Percentiles rank a stretch among this genome's conserved stretches.
phyloP scores from a whole-genome alignment of 2,797 vertebrate species.

The Lithobates pipiens region DNA sequence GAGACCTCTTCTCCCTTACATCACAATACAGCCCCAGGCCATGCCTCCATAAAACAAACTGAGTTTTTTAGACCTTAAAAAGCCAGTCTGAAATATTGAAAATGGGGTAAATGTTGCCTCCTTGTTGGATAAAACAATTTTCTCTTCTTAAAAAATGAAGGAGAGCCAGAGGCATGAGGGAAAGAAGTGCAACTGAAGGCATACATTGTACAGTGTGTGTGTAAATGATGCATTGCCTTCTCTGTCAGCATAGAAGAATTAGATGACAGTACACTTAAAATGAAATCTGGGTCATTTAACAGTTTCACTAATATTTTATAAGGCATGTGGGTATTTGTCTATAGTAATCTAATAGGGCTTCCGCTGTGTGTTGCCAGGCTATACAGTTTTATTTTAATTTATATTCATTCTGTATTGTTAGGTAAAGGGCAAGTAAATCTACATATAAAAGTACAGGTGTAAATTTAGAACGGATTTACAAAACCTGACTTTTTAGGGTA shows the following conservation, averaged over 20 bases:
- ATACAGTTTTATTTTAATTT: slow-evolving; percentile 10
- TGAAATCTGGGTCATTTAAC: slow-evolving; percentile 69
- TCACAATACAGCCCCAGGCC: slow-evolving; percentile 80
- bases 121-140: slow-evolving; percentile 69
- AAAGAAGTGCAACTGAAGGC: slow-evolving; percentile 62
- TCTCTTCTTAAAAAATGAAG: slow-evolving; percentile 65
- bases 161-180: slow-evolving; percentile 62
- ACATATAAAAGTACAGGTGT: no score
- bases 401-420: neutral
- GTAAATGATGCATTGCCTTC: slow-evolving; percentile 44
- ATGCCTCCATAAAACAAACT: slow-evolving; percentile 75
- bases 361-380: slow-evolving; percentile 1
- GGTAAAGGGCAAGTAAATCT: no score
- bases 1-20: slow-evolving; percentile 76
- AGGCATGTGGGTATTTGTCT: slow-evolving; percentile 24
- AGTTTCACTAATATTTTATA: slow-evolving; percentile 64
- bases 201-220: slow-evolving; percentile 47
- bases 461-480: neutral
- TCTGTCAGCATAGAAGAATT: slow-evolving; percentile 35
- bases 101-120: slow-evolving; percentile 69
- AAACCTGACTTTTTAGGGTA: neutral
- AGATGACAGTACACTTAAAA: slow-evolving; percentile 46
- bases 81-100: slow-evolving; percentile 70
- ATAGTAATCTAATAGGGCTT: slow-evolving; percentile 30
- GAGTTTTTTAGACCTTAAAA: slow-evolving; percentile 75